Percentiles rank a stretch among this genome's conserved stretches.
Conservation (phyloP, 2,888 invertebrate species). For the Orthonevra nobilis region DNA sequence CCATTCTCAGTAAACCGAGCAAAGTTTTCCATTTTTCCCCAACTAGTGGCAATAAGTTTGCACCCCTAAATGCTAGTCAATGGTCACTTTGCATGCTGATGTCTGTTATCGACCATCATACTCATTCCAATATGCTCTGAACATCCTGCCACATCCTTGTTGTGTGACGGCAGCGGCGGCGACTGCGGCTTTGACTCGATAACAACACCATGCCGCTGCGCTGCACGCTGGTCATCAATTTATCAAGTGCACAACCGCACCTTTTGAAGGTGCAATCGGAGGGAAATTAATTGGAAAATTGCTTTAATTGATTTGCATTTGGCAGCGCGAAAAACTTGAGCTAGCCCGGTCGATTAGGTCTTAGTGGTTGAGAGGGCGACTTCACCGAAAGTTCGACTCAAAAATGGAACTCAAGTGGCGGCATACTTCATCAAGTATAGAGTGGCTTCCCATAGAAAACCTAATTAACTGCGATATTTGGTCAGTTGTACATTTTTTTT, state of each 20-base stretch:
- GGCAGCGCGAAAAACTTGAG: conserved; percentile 23
- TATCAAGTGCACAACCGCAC: conserved; percentile 55
- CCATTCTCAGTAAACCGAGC: conserved; percentile 2
- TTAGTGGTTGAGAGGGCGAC: background rate
- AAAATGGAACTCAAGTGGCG: conserved; percentile 55
- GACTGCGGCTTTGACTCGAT: conserved; percentile 8
- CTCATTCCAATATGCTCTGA: too few relatives aligned
- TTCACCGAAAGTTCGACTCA: conserved; percentile 11
- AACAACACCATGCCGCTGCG: conserved; percentile 15
- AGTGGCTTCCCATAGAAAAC: conserved; percentile 33
- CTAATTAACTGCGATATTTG: conserved; percentile 66
- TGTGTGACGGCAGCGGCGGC: conserved; percentile 21
- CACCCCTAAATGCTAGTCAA: conserved; percentile 32
- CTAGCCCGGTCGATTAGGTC: background rate
- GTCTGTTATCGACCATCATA: background rate
- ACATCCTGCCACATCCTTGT: background rate
- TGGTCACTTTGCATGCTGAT: conserved; percentile 39
- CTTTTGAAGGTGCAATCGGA: conserved; percentile 58
- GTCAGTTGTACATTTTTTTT: conserved; percentile 48
- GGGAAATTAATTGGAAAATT: conserved; percentile 70
- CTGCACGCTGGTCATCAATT: conserved; percentile 52
- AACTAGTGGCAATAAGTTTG: conserved; percentile 64
- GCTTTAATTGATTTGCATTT: conserved; percentile 69
- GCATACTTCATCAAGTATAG: conserved; percentile 18
- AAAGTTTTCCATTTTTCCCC: conserved; percentile 58